Conservation (phyloP, 1,140 invertebrate genomes). For the Drosophila parabipectinata region DNA sequence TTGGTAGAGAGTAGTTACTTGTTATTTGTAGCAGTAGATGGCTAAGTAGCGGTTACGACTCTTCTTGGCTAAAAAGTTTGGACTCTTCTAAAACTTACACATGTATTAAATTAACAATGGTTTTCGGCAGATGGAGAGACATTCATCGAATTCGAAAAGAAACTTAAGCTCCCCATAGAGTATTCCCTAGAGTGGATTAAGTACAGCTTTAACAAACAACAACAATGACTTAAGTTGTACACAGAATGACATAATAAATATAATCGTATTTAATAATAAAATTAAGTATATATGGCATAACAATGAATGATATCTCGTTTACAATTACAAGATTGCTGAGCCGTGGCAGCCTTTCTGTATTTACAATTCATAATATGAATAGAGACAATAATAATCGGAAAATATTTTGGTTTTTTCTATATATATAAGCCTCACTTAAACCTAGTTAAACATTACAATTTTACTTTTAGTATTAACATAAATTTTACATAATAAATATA, state of each 20-base stretch:
- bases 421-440: conserved; percentile 62
- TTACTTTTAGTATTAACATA: conserved; percentile 75
- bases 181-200: conserved; percentile 39
- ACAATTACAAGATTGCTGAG: conserved; percentile 75
- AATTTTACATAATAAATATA: conserved; percentile 67
- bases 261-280: conserved; percentile 37
- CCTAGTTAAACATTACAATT: conserved; percentile 71
- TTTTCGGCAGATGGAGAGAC: conserved; percentile 67
- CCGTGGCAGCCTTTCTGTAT: conserved; percentile 74
- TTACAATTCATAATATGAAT: conserved; percentile 67
- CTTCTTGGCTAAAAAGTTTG: conserved; percentile 37
- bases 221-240: conserved; percentile 68
- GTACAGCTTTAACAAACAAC: conserved; percentile 81
- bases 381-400: conserved; percentile 51
- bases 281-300: conserved; percentile 62
- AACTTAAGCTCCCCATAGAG: neutral
- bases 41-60: conserved; percentile 14
- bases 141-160: conserved; percentile 27
- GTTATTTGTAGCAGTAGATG: conserved; percentile 20
- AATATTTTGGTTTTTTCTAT: conserved; percentile 32
- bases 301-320: conserved; percentile 69
- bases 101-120: conserved; percentile 80
- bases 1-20: conserved; percentile 18
- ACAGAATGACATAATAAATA: conserved; percentile 55
- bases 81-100: conserved; percentile 62